phyloP scores from a whole-genome alignment of 2,113 vertebrate species.

The Larimichthys crocea region DNA sequence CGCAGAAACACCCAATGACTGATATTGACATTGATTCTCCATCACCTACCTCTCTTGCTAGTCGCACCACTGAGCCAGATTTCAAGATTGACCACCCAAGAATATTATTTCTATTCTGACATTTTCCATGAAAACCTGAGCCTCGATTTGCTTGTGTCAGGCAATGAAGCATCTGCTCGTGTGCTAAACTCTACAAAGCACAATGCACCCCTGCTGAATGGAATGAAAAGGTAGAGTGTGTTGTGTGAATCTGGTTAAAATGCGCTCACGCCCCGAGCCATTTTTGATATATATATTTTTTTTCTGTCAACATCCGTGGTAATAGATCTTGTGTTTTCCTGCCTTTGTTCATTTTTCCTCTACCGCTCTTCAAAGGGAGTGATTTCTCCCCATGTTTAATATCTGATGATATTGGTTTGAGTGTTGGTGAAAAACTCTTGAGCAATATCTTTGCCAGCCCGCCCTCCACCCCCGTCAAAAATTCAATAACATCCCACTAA shows the following conservation, averaged over 20 bases:
- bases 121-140: conserved; percentile 16
- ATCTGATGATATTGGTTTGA: conserved; percentile 82
- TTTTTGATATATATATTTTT: conserved; percentile 31
- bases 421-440: conserved; percentile 76
- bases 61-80: conserved; percentile 37
- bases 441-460: conserved; percentile 80
- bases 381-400: conserved; percentile 77
- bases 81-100: conserved; percentile 46
- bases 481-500: conserved; percentile 84
- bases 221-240: conserved; percentile 47
- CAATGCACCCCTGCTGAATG: conserved; percentile 5
- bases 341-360: conserved; percentile 59
- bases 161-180: conserved; percentile 5
- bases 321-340: conserved; percentile 71
- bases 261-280: conserved; percentile 1
- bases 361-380: conserved; percentile 62
- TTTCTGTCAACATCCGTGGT: conserved; percentile 55
- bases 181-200: conserved; percentile 7
- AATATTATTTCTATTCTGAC: conserved; percentile 39
- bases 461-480: conserved; percentile 72
- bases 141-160: conserved; percentile 33
- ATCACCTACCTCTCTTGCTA: conserved; percentile 22
- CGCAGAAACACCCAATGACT: conserved; percentile 69
- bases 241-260: conserved; percentile 57
- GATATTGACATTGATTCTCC: conserved; percentile 79